These are phyloP conservation scores for Augiades crinisus DNA, from an alignment of 2,888 invertebrate genomes.

Conservation along the genomic window DNA sequence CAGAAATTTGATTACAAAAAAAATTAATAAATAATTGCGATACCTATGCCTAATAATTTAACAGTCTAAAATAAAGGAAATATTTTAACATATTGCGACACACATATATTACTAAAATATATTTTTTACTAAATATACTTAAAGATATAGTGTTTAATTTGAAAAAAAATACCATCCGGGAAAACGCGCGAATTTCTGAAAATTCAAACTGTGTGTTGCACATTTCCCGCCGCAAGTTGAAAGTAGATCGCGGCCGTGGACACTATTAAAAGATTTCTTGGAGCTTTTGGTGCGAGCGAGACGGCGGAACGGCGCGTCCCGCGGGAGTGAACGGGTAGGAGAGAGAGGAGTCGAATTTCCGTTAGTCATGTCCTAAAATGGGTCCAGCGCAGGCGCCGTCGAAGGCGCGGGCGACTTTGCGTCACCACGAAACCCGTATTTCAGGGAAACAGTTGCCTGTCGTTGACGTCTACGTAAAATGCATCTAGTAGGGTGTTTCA, in stretches of 20 bases:
- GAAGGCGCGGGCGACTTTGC: slow-evolving; percentile 79
- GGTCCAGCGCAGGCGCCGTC: slow-evolving; percentile 82
- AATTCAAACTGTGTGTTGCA: slow-evolving; percentile 53
- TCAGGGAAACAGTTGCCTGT: slow-evolving; percentile 67
- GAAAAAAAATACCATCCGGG: slow-evolving; percentile 1
- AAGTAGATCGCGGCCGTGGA: slow-evolving; percentile 82
- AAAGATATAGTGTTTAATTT: background rate
- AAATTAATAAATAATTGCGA: no score
- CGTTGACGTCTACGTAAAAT: slow-evolving; percentile 54
- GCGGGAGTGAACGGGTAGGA: slow-evolving; percentile 75
- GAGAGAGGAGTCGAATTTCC: slow-evolving; percentile 84
- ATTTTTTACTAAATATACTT: slow-evolving; percentile 2
- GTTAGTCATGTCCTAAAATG: slow-evolving; percentile 88
- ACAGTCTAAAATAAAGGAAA: background rate
- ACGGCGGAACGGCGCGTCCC: slow-evolving; percentile 60
- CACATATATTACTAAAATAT: no score
- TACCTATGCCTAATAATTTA: no score
- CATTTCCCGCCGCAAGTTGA: slow-evolving; percentile 77
- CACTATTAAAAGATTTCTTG: slow-evolving; percentile 83
- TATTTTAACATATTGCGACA: no score
- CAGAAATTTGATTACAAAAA: background rate
- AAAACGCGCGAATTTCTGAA: slow-evolving; percentile 50
- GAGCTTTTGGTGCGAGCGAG: slow-evolving; percentile 78
- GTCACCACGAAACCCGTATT: slow-evolving; percentile 77
- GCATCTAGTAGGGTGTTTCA: slow-evolving; percentile 53